These are phyloP conservation scores for Python bivittatus DNA, from an alignment of 2,113 vertebrate genomes.

Conservation along the genomic window DNA sequence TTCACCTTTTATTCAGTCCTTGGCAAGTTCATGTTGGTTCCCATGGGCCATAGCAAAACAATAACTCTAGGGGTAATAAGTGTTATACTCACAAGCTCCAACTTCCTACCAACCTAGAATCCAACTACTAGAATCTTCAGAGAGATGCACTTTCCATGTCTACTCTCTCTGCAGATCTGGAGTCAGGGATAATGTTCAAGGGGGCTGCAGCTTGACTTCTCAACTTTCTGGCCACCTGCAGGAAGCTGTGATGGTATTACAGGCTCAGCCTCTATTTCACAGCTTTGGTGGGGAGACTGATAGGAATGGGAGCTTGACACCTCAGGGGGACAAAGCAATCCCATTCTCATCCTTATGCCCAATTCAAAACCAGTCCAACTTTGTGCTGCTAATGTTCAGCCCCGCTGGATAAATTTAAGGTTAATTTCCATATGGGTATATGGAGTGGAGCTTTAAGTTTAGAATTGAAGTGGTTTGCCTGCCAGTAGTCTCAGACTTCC, in stretches of 20 bases:
- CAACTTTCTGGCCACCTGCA: too few species aligned
- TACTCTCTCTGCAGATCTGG: too few species aligned
- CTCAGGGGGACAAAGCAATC: background rate
- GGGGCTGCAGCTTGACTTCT: too few species aligned
- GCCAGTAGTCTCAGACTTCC: background rate
- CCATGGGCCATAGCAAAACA: conserved; percentile 42
- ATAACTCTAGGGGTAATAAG: too few species aligned
- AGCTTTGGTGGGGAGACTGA: background rate
- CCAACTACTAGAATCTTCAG: too few species aligned
- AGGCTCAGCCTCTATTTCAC: background rate
- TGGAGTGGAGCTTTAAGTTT: background rate
- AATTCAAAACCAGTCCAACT: background rate
- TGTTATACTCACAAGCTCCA: too few species aligned
- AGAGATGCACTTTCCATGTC: too few species aligned
- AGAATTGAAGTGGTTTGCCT: background rate
- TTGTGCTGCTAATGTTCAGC: background rate
- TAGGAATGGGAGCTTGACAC: background rate
- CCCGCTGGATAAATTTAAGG: background rate
- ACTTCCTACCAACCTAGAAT: too few species aligned
- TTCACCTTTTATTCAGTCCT: conserved; percentile 77
- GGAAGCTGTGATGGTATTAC: background rate
- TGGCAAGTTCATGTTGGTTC: conserved; percentile 79
- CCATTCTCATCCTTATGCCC: background rate
- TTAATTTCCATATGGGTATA: background rate
- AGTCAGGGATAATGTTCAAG: too few species aligned